Percentiles rank a stretch among this genome's conserved stretches.
These are phyloP conservation scores for Puffinus mauretanicus DNA, from an alignment of 2,113 vertebrate genomes.

Conservation along the genomic window DNA sequence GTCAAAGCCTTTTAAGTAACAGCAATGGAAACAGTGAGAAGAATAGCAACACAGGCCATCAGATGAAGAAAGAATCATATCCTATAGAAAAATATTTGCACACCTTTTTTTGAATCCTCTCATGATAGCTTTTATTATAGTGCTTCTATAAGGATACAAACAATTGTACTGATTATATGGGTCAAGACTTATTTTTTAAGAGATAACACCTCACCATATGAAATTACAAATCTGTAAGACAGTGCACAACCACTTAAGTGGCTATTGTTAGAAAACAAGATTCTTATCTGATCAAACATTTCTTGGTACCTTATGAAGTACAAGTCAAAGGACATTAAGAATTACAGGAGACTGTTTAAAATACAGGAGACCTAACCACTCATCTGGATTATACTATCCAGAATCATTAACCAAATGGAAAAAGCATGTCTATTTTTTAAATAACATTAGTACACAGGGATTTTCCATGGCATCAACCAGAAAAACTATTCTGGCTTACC, in stretches of 20 bases:
- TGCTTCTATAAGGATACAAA: constrained; percentile 10
- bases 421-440: constrained; percentile 12
- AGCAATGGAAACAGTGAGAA: constrained; percentile 27
- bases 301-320: constrained; percentile 5
- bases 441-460: not conserved
- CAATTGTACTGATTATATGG: not conserved
- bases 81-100: not conserved
- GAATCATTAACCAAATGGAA: constrained; percentile 23
- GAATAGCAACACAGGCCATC: not conserved
- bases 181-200: not conserved
- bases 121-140: not conserved
- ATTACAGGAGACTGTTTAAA: constrained; percentile 12
- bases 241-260: not conserved
- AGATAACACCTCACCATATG: not conserved
- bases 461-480: not conserved
- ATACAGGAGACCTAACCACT: not conserved
- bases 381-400: not conserved
- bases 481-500: not conserved
- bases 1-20: constrained; percentile 45
- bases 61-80: not conserved
- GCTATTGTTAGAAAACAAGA: constrained; percentile 18
- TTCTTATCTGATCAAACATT: constrained; percentile 26
- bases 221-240: not conserved
- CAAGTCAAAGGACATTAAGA: constrained; percentile 15
- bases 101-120: not conserved